phyloP scores from a whole-genome alignment of 2,888 invertebrate genomes.

The Heteropelma amictum region DNA sequence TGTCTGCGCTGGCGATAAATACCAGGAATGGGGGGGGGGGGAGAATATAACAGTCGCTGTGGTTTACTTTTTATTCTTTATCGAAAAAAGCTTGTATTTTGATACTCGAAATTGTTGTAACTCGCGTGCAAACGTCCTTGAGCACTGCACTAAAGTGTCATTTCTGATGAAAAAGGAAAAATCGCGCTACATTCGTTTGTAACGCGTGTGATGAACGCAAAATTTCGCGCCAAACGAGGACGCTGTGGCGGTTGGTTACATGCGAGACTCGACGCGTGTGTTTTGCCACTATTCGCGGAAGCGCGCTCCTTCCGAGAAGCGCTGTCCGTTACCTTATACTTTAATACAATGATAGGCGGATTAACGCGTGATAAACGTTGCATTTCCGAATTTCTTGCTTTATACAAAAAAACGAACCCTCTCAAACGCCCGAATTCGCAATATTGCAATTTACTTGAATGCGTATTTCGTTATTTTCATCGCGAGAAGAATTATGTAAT shows the following conservation, averaged over 20 bases:
- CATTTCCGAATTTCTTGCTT: background rate
- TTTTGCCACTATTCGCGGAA: background rate
- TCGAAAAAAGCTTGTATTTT: too few species aligned
- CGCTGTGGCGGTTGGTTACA: background rate
- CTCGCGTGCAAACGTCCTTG: background rate
- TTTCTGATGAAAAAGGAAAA: background rate
- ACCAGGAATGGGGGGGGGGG: too few species aligned
- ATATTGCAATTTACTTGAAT: too few species aligned
- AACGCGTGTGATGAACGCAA: background rate
- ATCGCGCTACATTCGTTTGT: background rate
- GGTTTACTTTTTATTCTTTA: too few species aligned
- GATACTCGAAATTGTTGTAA: background rate
- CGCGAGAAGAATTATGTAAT: too few species aligned
- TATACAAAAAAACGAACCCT: background rate
- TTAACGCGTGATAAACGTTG: background rate
- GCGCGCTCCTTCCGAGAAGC: conserved; percentile 3
- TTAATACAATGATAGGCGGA: background rate
- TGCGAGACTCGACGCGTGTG: background rate
- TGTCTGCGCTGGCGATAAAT: too few species aligned
- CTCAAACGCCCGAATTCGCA: background rate
- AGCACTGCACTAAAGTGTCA: background rate
- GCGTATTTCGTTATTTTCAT: too few species aligned
- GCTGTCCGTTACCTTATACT: background rate
- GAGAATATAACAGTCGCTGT: too few species aligned
- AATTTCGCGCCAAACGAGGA: conserved; percentile 1